Conservation (phyloP, 1,140 invertebrate species). For the Drosophila melanica region DNA sequence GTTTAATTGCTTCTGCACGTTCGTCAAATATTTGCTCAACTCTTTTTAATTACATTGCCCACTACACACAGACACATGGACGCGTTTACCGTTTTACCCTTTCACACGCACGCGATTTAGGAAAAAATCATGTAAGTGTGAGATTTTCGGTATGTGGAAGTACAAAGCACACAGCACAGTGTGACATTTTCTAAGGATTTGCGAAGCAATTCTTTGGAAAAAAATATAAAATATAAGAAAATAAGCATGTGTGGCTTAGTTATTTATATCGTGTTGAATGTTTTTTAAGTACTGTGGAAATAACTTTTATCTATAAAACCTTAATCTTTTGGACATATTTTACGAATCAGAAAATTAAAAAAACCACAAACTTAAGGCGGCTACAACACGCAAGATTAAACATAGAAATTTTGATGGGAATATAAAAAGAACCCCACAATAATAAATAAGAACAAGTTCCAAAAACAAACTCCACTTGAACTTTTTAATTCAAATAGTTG, state of each 20-base stretch:
- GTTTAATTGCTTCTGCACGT: constrained; percentile 79
- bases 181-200: constrained; percentile 13
- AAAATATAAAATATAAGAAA: background rate
- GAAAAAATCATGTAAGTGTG: constrained; percentile 30
- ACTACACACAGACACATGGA: constrained; percentile 34
- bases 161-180: constrained; percentile 15
- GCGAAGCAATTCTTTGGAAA: background rate
- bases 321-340: too few species aligned
- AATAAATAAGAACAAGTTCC: constrained; percentile 25
- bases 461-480: constrained; percentile 28
- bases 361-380: background rate
- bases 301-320: too few species aligned
- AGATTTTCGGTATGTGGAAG: constrained; percentile 11
- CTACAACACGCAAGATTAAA: constrained; percentile 2
- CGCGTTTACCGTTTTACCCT: constrained; percentile 41
- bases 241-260: too few species aligned
- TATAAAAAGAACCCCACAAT: background rate
- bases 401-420: background rate
- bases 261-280: too few species aligned
- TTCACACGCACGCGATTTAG: constrained; percentile 44
- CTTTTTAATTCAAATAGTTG: constrained; percentile 22
- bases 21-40: constrained; percentile 82
- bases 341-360: background rate
- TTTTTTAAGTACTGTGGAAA: too few species aligned
- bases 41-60: constrained; percentile 81